Percentiles rank a stretch among this genome's conserved stretches.
These are phyloP conservation scores for Keiferia lycopersicella DNA, from an alignment of 2,888 invertebrate genomes.

Conservation along the genomic window DNA sequence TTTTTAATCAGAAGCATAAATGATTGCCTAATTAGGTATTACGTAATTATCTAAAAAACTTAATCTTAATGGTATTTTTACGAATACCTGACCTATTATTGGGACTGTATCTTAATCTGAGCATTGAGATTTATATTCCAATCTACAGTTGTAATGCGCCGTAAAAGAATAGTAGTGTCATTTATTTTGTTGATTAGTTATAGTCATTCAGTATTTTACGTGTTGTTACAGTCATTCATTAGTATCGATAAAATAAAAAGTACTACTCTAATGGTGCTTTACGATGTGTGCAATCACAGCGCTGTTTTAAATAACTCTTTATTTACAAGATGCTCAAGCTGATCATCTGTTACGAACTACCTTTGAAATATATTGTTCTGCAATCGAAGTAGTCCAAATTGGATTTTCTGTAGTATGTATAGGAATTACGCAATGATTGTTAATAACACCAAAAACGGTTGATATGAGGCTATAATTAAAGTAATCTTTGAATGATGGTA, in stretches of 20 bases:
- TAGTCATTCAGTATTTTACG: not conserved
- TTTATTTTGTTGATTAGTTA: constrained; percentile 27
- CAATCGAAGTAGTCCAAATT: too few species aligned
- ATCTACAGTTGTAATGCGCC: constrained; percentile 18
- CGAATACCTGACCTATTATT: constrained; percentile 17
- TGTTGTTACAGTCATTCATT: not conserved
- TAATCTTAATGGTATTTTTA: not conserved
- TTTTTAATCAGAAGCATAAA: too few species aligned
- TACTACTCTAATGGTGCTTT: constrained; percentile 63
- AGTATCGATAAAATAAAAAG: constrained; percentile 33
- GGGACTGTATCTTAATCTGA: constrained; percentile 5
- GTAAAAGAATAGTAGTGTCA: constrained; percentile 21
- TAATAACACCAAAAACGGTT: too few species aligned
- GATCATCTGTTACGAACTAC: too few species aligned
- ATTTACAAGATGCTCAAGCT: not conserved
- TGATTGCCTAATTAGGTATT: too few species aligned
- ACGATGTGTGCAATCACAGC: constrained; percentile 62
- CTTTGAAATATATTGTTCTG: too few species aligned
- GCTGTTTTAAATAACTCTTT: too few species aligned
- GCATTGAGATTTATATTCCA: constrained; percentile 16
- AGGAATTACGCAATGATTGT: too few species aligned
- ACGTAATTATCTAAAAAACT: not conserved
- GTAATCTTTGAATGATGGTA: not conserved
- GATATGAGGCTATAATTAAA: not conserved
- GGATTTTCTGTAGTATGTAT: too few species aligned